Evolutionary conservation across 2,797 vertebrate genomes (phyloP).

Genomic region (Pachyuromys duprasi): DNA sequence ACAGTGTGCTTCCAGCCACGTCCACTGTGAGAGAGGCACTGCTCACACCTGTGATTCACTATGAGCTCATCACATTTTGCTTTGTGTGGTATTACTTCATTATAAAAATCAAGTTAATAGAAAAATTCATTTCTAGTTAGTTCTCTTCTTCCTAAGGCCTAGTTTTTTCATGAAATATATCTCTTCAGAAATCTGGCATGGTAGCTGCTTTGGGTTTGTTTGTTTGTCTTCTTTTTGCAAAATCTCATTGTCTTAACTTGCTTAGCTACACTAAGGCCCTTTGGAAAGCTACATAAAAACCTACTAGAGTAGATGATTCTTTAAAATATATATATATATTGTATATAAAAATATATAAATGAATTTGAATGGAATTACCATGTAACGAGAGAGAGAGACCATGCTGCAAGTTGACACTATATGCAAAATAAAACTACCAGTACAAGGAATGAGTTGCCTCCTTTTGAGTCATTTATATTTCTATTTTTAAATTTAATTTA

Average conservation of each 20-base stretch:
- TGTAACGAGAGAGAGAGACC: not conserved
- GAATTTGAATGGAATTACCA: too few species aligned
- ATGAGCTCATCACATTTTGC: too few species aligned
- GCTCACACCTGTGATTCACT: rapidly evolving
- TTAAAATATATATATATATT: not conserved
- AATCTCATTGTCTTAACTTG: not conserved
- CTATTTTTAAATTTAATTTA: not conserved
- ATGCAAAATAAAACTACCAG: not conserved
- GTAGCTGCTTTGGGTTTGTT: not conserved
- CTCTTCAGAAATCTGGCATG: not conserved
- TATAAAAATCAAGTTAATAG: not conserved
- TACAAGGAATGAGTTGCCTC: too few species aligned
- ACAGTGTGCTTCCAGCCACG: not conserved
- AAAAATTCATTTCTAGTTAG: not conserved
- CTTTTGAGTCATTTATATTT: not conserved
- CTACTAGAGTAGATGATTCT: not conserved
- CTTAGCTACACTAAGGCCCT: not conserved
- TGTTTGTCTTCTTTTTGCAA: not conserved
- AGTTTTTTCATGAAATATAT: not conserved
- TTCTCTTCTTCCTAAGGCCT: not conserved
- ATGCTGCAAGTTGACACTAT: too few species aligned
- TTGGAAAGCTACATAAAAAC: not conserved
- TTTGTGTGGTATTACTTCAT: not conserved
- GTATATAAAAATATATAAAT: not conserved
- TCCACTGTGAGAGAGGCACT: too few species aligned